Percentiles rank a stretch among this genome's conserved stretches.
These are phyloP conservation scores for Volucella inflata DNA, from an alignment of 2,888 invertebrate species.

Conservation along the genomic window DNA sequence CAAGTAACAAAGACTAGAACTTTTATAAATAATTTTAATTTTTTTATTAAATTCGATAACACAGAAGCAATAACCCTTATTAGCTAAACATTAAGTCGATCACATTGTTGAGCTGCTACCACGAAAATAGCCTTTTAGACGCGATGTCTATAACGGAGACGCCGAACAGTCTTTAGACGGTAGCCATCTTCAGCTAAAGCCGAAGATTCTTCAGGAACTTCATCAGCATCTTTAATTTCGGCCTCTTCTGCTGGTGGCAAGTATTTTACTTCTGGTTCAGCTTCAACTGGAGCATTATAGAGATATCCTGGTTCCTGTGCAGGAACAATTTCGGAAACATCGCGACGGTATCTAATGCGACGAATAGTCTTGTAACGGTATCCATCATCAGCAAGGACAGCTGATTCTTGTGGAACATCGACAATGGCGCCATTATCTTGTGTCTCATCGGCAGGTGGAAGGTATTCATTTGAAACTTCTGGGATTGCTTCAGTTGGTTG, in stretches of 20 bases:
- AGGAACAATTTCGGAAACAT: slow-evolving; percentile 32
- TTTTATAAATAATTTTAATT: slow-evolving; percentile 55
- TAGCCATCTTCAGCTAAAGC: slow-evolving; percentile 62
- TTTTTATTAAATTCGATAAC: slow-evolving; percentile 65
- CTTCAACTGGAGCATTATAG: slow-evolving; percentile 77
- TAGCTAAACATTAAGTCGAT: slow-evolving; percentile 60
- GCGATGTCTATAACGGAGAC: slow-evolving; percentile 77
- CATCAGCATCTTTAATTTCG: slow-evolving; percentile 12
- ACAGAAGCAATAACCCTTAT: slow-evolving; percentile 57
- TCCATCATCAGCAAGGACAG: slow-evolving; percentile 67
- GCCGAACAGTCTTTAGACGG: slow-evolving; percentile 51
- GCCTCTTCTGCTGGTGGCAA: slow-evolving; percentile 27
- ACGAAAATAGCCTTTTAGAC: slow-evolving; percentile 76
- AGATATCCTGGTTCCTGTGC: slow-evolving; percentile 78
- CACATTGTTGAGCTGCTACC: slow-evolving; percentile 44
- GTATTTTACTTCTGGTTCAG: slow-evolving; percentile 25
- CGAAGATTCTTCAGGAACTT: slow-evolving; percentile 13
- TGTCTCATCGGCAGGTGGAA: slow-evolving; percentile 47
- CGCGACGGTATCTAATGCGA: slow-evolving; percentile 45
- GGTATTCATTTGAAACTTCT: slow-evolving; percentile 71
- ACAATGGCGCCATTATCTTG: slow-evolving; percentile 37
- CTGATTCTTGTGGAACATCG: slow-evolving; percentile 72
- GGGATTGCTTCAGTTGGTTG: slow-evolving; percentile 47
- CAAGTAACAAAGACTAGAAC: background rate
- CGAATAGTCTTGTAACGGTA: slow-evolving; percentile 53